A percentile compares a stretch with the other conserved stretches of the same genome.
Evolutionary conservation across 2,113 vertebrate genomes (phyloP).

Genomic region (Melanerpes formicivorus): DNA sequence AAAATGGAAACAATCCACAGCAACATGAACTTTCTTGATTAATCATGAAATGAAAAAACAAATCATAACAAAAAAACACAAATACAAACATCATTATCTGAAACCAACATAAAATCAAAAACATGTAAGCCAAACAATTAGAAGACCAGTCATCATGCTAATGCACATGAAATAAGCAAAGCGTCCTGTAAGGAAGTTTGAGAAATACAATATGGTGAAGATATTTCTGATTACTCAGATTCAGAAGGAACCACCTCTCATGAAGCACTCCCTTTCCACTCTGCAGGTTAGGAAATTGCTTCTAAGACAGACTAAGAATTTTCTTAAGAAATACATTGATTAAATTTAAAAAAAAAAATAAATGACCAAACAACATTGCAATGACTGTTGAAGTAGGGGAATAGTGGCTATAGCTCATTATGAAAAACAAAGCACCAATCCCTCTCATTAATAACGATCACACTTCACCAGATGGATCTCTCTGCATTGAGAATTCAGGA

Average conservation of each 20-base stretch:
- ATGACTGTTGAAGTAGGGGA: no score
- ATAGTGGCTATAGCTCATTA: not conserved
- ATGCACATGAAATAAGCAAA: not conserved
- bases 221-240: not conserved
- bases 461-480: not conserved
- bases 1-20: not conserved
- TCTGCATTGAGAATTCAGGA: not conserved
- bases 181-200: not conserved
- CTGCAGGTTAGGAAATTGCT: not conserved
- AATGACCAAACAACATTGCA: no score
- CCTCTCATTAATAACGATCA: not conserved
- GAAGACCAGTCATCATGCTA: not conserved
- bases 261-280: not conserved
- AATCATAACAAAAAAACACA: not conserved
- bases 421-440: not conserved
- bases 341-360: no score
- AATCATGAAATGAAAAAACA: not conserved
- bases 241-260: not conserved
- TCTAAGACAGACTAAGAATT: not conserved
- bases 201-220: not conserved
- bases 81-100: not conserved
- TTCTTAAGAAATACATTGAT: not conserved
- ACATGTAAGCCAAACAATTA: not conserved
- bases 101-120: not conserved
- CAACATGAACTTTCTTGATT: not conserved